Evolutionary conservation across 2,888 invertebrate genomes (phyloP).

Genomic region (Ornithoptera alexandrae): DNA sequence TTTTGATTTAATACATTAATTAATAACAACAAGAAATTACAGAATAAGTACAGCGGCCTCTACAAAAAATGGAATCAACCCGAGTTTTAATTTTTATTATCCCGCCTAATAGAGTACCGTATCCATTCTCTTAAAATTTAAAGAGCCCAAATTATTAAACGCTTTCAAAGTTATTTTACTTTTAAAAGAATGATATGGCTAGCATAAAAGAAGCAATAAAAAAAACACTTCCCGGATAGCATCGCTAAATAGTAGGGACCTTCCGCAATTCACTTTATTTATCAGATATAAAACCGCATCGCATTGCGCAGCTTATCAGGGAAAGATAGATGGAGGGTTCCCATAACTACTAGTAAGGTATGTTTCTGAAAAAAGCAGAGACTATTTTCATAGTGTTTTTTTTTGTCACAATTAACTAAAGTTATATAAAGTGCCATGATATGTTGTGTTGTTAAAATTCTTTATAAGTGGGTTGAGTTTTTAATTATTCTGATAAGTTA

Average conservation of each 20-base stretch:
- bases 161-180: neutral
- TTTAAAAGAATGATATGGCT: neutral
- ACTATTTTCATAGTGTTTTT: neutral
- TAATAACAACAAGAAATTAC: too few relatives aligned
- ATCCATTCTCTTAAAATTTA: too few relatives aligned
- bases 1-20: too few relatives aligned
- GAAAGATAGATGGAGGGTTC: neutral
- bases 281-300: conserved; percentile 1
- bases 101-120: too few relatives aligned
- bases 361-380: neutral
- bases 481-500: neutral
- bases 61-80: too few relatives aligned
- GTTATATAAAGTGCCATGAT: neutral
- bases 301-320: neutral
- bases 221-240: neutral
- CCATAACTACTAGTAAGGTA: neutral
- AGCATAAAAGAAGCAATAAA: neutral
- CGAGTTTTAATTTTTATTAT: too few relatives aligned
- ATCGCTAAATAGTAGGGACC: conserved; percentile 1
- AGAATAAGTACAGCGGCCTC: too few relatives aligned
- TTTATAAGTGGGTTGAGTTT: neutral
- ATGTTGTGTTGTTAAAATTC: neutral
- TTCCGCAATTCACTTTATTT: conserved; percentile 1
- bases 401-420: neutral
- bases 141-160: too few relatives aligned